A percentile compares a stretch with the other conserved stretches of the same genome.
Conservation (phyloP, 2,113 vertebrate genomes). For the Anarhynchus alexandrinus region DNA sequence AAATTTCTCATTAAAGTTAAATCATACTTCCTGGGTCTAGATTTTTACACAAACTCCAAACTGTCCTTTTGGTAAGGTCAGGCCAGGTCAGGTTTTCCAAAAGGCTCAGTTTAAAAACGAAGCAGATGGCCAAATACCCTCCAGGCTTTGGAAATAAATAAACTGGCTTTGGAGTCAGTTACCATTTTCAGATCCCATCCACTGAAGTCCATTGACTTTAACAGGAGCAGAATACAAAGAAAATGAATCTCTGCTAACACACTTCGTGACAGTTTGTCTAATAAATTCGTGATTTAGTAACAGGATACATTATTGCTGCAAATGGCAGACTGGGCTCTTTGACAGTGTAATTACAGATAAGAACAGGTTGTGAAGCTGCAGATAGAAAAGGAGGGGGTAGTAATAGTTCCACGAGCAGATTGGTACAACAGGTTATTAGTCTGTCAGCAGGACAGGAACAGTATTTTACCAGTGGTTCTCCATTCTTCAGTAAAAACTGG, state of each 20-base stretch:
- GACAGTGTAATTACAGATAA: conserved; percentile 14
- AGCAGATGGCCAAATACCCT: conserved; percentile 44
- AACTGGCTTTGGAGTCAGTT: background rate
- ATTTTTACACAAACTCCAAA: background rate
- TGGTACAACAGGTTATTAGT: background rate
- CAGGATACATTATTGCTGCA: background rate
- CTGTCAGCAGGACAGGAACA: background rate
- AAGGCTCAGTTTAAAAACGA: background rate
- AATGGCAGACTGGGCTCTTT: background rate
- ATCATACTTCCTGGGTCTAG: background rate
- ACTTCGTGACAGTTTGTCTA: background rate
- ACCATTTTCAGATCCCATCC: background rate
- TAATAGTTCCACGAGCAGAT: background rate
- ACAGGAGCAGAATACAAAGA: background rate
- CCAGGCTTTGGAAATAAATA: conserved; percentile 19
- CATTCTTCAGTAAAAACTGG: background rate
- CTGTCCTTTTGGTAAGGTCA: background rate
- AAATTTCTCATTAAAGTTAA: background rate
- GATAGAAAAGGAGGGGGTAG: background rate
- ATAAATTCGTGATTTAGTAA: background rate
- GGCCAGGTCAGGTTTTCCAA: conserved; percentile 51
- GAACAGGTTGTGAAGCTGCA: conserved; percentile 11
- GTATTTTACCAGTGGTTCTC: background rate
- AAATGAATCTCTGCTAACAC: background rate
- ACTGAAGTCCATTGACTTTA: background rate